These are phyloP conservation scores for Octomys mimax DNA, from an alignment of 2,797 vertebrate species.

Conservation along the genomic window DNA sequence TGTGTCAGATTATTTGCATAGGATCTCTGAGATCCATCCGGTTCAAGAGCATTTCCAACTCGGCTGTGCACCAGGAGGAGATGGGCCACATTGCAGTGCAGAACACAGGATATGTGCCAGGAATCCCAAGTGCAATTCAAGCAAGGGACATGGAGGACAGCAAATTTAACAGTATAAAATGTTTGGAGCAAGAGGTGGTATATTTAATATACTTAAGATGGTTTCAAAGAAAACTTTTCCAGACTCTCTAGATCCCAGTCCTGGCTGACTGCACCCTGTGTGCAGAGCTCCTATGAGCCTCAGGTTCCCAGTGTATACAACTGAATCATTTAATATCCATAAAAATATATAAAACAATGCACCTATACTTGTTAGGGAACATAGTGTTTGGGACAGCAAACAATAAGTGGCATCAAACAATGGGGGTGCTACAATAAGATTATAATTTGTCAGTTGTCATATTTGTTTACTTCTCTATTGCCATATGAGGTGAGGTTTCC, in stretches of 20 bases:
- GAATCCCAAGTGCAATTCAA: not conserved
- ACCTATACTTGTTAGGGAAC: slow-evolving; percentile 31
- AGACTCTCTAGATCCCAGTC: not conserved
- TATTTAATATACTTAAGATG: not conserved
- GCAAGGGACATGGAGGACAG: not conserved
- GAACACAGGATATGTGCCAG: not conserved
- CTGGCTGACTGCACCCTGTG: not conserved
- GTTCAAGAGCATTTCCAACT: not conserved
- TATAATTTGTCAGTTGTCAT: not conserved
- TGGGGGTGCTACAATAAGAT: not conserved
- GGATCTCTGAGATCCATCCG: not conserved
- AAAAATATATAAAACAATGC: not conserved
- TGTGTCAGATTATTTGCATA: not conserved
- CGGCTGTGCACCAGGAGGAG: not conserved
- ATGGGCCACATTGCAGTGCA: not conserved
- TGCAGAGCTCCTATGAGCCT: not conserved
- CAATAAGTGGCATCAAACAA: not conserved
- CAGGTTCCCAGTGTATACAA: not conserved
- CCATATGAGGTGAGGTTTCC: not conserved
- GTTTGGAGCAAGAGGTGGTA: not conserved
- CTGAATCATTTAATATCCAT: not conserved
- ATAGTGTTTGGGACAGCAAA: not conserved
- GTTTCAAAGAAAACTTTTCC: not conserved
- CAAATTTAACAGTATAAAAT: not conserved
- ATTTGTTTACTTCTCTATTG: not conserved